Evolutionary conservation across 2,888 invertebrate species (phyloP), one percentile per base, ranked within the genome.

Genomic region (Clunio marinus): DNA sequence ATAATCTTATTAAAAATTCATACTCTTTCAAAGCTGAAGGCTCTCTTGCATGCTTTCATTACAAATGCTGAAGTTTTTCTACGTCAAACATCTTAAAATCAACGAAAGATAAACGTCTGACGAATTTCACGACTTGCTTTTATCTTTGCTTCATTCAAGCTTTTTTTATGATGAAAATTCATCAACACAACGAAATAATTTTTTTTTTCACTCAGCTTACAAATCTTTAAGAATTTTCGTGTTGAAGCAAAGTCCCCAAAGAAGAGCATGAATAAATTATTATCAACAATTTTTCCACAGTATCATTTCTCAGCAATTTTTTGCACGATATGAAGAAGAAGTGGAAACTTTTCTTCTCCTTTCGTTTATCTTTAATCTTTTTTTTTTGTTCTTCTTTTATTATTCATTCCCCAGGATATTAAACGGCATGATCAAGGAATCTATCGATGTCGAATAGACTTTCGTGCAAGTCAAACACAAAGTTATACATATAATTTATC

Each of bases 361-460:
- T n/a, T n/a, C 57, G 27, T 57, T 57, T 59, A 62, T 62, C 62
- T 62, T 41, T 62, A 62, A 62, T 62, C 62, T 62, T n/a, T 10
- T 24, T 32, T 58, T 32, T 15, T 28, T 24, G 27, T 58, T 24
- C 32, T 58, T 13, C 28, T 24, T 62, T 10, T 17, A n/a, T 20
- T 62, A 5, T 41, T 41, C 8, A 41, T 41, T 41, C 41, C 41
- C 41, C 76, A 84, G 70, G 90, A 92, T 82, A 88, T 93, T 75
- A 88, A 90, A 80, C 84, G 92, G 58, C 87, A 88, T 75, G 94
- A 94, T 80, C 92, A 93, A 78, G 93, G 93, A 74, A 86, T 91
- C 73, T 94, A 93, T 82, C 84, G 93, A 71, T 94, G 94, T 79
- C 83, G 93, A 71, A 90, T 93, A 72, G 93, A 94, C 83, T 94